These are phyloP conservation scores for Tringa solitaria DNA, from an alignment of 2,113 vertebrate species.

Conservation along the genomic window DNA sequence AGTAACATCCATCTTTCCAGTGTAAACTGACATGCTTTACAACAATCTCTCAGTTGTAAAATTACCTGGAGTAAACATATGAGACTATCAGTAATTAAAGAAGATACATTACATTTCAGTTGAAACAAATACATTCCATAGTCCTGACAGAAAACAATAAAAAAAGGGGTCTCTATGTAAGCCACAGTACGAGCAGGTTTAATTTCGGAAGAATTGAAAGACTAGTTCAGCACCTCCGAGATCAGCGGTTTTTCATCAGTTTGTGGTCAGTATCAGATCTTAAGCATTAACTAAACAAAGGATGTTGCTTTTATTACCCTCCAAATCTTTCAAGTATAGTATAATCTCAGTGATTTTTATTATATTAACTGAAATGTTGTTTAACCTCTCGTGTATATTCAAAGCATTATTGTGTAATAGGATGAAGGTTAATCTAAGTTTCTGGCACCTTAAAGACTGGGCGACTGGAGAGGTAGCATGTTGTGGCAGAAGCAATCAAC, in stretches of 20 bases:
- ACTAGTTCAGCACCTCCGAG: not conserved
- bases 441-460: not conserved
- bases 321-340: not conserved
- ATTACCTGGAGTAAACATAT: not conserved
- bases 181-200: not conserved
- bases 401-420: not conserved
- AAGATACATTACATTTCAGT: not conserved
- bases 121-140: not conserved
- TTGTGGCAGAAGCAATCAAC: not conserved
- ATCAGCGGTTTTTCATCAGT: not conserved
- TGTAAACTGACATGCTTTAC: not conserved
- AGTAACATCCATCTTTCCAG: not conserved
- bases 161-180: not conserved
- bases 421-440: not conserved
- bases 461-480: not conserved
- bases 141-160: not conserved
- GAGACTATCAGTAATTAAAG: not conserved
- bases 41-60: not conserved
- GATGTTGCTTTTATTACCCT: not conserved
- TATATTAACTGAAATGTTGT: not conserved
- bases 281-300: not conserved
- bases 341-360: not conserved
- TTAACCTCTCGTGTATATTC: not conserved
- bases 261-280: not conserved
- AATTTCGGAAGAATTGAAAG: not conserved